A percentile compares a stretch with the other conserved stretches of the same genome.
These are phyloP conservation scores for Noctilio leporinus DNA, from an alignment of 2,113 vertebrate species.

Conservation along the genomic window DNA sequence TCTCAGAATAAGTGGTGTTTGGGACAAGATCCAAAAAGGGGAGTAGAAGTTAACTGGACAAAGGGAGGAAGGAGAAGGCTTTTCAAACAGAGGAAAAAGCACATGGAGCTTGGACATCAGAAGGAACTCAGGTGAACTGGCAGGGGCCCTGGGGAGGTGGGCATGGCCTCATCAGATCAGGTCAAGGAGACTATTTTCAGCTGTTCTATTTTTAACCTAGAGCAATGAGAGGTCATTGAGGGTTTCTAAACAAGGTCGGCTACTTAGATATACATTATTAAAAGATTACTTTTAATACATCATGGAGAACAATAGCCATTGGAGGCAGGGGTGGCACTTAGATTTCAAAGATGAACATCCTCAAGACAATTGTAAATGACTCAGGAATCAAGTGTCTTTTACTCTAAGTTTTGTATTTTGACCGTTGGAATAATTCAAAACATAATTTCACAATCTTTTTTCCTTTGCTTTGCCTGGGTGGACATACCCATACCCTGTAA, in stretches of 20 bases:
- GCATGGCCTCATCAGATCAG: background rate
- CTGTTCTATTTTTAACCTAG: background rate
- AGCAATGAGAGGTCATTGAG: background rate
- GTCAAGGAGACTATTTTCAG: background rate
- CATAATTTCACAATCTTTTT: constrained; percentile 28
- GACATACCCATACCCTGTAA: constrained; percentile 34
- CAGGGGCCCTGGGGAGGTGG: background rate
- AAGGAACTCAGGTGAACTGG: background rate
- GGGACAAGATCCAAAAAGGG: background rate
- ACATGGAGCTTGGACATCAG: background rate
- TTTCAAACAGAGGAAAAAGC: background rate
- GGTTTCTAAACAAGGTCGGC: background rate
- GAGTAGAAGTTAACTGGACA: background rate
- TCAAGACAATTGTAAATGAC: constrained; percentile 33
- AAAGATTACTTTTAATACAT: background rate
- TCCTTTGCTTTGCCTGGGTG: constrained; percentile 51
- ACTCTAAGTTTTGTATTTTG: constrained; percentile 3
- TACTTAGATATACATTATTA: background rate
- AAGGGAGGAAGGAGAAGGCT: background rate
- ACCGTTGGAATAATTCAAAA: constrained; percentile 38
- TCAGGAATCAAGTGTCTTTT: constrained; percentile 29
- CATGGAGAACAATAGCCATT: background rate
- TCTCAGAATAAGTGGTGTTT: background rate
- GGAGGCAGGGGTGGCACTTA: background rate
- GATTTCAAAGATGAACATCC: constrained; percentile 22